Base-by-base conservation (phyloP, 2,797 vertebrate genomes). In the Balearica regulorum region DNA sequence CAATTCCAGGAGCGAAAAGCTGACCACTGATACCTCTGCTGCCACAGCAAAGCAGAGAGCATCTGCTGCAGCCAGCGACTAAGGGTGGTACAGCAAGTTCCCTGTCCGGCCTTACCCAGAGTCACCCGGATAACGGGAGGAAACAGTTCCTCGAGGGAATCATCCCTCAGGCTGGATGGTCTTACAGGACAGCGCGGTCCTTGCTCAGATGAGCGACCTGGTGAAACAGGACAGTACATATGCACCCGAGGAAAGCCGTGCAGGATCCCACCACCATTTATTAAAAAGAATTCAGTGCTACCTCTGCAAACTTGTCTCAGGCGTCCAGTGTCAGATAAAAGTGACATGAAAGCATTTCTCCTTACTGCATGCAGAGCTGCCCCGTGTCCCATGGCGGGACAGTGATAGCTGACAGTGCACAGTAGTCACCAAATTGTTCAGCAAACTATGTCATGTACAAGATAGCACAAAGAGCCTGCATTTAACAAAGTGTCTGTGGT, bases 381-480 rank as follows among this genome's bases (percentile, higher is more conserved):
- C 22, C 65, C 37, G 22, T 29, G 51, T 57, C 86, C 83, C 43
- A 4, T 6, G 5, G 62, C 25, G 2, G 94, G 69, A 73, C 76
- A 44, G 65, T 58, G 85, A 22, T 21, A 60, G 87, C 93, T 92
- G 95, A 93, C 85, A 86, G 87, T 41, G 53, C n/a, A 43, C 81
- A 94, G 96, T 86, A 16, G 93, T 39, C 79, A 31, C 83, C n/a
- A 65, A 76, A 96, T 78, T 37, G 90, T 15, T 93, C 60, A 54
- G 92, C 43, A 48, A 71, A 39, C 94, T 89, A 96, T 95, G 97
- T 89, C 96, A 90, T 41, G 90, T 87, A 72, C 69, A 61, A 94
- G 93, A 90, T 75, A 89, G 89, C 68, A 29, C 18, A 10, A 31
- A 37, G 41, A 44, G 91, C 82, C 85, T 24, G 72, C 57, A 11